phyloP scores from a whole-genome alignment of 35 echinoderm and acorn worm species.

The Anneissia japonica region DNA sequence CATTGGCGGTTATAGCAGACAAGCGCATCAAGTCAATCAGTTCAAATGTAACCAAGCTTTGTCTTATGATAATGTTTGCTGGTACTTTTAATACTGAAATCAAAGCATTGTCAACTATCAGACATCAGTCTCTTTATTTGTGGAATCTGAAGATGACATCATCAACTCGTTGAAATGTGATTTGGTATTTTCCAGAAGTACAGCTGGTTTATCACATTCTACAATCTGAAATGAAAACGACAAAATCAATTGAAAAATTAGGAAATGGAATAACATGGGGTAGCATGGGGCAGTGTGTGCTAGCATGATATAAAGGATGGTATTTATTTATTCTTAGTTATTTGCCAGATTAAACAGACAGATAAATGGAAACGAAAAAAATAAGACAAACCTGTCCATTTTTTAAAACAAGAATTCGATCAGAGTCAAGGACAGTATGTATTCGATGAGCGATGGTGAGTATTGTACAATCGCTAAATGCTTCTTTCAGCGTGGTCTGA shows the following conservation, averaged over 20 bases:
- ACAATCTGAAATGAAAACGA: constrained; percentile 46
- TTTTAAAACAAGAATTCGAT: constrained; percentile 82
- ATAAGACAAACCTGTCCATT: constrained; percentile 62
- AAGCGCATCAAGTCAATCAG: too few species aligned
- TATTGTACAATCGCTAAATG: constrained; percentile 71
- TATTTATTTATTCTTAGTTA: not conserved
- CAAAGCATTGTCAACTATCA: too few species aligned
- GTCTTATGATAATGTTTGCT: too few species aligned
- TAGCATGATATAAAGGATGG: not conserved
- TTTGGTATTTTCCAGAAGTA: constrained; percentile 43
- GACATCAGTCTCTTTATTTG: not conserved
- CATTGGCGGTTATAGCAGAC: too few species aligned
- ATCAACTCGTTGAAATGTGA: constrained; percentile 69
- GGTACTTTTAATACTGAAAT: too few species aligned
- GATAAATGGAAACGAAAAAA: not conserved
- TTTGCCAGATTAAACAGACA: not conserved
- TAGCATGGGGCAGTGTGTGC: not conserved
- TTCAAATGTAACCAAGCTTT: too few species aligned
- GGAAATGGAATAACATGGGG: not conserved
- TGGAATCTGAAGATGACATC: constrained; percentile 6
- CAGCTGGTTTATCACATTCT: constrained; percentile 72
- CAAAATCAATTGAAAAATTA: not conserved
- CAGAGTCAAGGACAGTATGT: constrained; percentile 79
- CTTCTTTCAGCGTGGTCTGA: constrained; percentile 63
- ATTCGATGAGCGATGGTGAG: constrained; percentile 93